Conservation (phyloP, 2,888 invertebrate species). For the Folsomia candida region DNA sequence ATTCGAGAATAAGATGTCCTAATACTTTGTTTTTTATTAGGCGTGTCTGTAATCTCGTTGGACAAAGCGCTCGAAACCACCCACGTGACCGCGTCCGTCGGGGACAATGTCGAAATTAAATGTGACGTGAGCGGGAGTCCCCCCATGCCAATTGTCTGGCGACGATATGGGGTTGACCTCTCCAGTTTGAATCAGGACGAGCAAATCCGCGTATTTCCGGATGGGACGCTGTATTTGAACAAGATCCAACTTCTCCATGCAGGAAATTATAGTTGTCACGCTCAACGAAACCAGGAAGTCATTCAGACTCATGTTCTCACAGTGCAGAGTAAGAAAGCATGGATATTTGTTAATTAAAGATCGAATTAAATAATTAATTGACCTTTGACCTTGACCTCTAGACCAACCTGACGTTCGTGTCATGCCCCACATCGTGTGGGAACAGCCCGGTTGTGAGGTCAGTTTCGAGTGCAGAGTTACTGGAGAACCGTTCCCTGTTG, state of each 20-base stretch:
- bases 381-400: too few relatives aligned
- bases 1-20: too few relatives aligned
- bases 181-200: constrained; percentile 45
- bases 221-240: constrained; percentile 71
- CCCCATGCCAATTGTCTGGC: constrained; percentile 69
- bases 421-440: constrained; percentile 67
- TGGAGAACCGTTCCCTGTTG: constrained; percentile 66
- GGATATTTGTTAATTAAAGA: not conserved
- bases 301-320: constrained; percentile 71
- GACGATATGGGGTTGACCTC: constrained; percentile 53
- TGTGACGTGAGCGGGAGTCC: constrained; percentile 72
- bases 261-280: constrained; percentile 75
- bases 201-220: constrained; percentile 68
- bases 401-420: constrained; percentile 72
- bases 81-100: constrained; percentile 67
- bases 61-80: constrained; percentile 71
- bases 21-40: constrained; percentile 54
- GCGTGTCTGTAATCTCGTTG: constrained; percentile 68
- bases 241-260: constrained; percentile 70
- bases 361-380: constrained; percentile 20
- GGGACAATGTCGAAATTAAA: constrained; percentile 74
- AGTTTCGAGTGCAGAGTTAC: constrained; percentile 71
- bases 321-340: constrained; percentile 70
- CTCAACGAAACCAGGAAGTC: constrained; percentile 68
- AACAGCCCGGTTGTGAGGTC: constrained; percentile 66